Conservation (phyloP, 64 coral and sea anemone genomes). For the Catalaphyllia jardinei region DNA sequence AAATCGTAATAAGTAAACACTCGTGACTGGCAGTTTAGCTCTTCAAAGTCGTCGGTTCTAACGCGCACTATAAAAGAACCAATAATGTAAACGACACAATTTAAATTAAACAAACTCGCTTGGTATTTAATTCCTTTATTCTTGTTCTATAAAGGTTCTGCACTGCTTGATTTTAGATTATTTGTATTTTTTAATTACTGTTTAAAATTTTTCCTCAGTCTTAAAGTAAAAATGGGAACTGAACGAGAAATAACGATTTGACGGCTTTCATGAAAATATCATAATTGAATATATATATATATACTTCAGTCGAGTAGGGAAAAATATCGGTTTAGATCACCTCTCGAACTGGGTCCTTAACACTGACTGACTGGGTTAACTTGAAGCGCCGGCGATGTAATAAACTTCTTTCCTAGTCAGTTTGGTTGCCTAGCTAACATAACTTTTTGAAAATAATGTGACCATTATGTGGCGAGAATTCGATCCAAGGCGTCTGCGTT, state of each 20-base stretch:
- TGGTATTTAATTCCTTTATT: neutral
- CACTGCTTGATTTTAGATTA: neutral
- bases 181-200: neutral
- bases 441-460: neutral
- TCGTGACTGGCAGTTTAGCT: neutral
- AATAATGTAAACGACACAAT: neutral
- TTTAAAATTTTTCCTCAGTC: neutral
- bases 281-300: too few species aligned
- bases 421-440: neutral
- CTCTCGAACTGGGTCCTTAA: too few species aligned
- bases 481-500: too few species aligned
- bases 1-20: neutral
- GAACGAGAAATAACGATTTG: too few species aligned
- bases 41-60: neutral
- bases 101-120: conserved; percentile 1
- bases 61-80: neutral
- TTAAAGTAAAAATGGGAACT: too few species aligned
- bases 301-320: too few species aligned
- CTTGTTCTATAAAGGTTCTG: neutral
- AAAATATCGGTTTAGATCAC: too few species aligned
- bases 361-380: too few species aligned
- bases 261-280: too few species aligned
- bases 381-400: too few species aligned
- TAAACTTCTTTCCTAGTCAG: neutral
- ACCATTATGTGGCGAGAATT: neutral